Conservation (phyloP, 1,140 invertebrate species). For the Maniola jurtina region DNA sequence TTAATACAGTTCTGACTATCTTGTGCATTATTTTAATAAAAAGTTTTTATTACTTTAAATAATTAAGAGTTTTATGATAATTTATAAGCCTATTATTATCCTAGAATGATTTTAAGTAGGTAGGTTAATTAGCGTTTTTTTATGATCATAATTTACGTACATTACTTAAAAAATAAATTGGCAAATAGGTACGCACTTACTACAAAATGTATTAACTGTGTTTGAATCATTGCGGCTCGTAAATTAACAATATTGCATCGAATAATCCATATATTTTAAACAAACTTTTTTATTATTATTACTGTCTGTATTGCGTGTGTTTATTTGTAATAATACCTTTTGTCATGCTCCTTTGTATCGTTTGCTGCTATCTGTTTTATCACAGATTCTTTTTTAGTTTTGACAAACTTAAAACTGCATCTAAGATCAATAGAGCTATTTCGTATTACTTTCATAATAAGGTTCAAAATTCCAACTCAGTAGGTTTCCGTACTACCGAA, state of each 20-base stretch:
- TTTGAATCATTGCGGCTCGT: no score
- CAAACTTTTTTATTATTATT: not conserved
- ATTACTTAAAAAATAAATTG: no score
- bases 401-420: conserved; percentile 32
- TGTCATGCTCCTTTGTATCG: conserved; percentile 63
- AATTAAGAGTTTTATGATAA: no score
- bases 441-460: conserved; percentile 29
- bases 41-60: no score
- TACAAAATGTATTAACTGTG: no score
- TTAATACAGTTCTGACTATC: no score
- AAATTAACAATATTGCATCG: no score
- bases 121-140: no score
- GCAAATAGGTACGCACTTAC: no score
- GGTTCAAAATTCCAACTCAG: conserved; percentile 31
- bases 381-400: conserved; percentile 54
- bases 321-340: conserved; percentile 65
- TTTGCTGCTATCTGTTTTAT: conserved; percentile 67
- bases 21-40: no score
- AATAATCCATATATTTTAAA: conserved; percentile 6
- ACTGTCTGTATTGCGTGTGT: conserved; percentile 28
- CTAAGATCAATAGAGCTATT: conserved; percentile 5
- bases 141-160: not conserved
- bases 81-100: no score
- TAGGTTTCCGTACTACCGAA: conserved; percentile 23
- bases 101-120: no score